Conservation (phyloP, 2,113 vertebrate genomes). For the Eudorcas thomsonii region DNA sequence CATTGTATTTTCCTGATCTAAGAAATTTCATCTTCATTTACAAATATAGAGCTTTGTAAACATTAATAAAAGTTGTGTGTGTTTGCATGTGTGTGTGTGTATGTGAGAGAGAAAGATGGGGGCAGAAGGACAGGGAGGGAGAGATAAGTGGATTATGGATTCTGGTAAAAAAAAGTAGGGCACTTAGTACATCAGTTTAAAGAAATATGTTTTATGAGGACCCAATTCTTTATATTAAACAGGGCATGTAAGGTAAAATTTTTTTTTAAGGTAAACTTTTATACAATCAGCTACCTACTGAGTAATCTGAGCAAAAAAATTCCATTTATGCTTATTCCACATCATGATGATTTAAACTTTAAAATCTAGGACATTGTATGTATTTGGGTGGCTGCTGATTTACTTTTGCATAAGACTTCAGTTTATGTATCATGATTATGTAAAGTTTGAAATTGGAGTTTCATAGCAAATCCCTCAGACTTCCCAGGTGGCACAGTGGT, state of each 20-base stretch:
- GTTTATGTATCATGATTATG: background rate
- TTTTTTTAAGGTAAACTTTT: background rate
- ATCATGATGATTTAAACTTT: background rate
- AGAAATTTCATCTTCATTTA: conserved; percentile 15
- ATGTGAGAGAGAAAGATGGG: background rate
- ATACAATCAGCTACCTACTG: background rate
- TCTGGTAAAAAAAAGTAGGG: background rate
- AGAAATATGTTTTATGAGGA: background rate
- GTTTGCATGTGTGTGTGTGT: background rate
- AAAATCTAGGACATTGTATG: background rate
- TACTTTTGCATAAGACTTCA: background rate
- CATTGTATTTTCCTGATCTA: background rate
- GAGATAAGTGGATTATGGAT: background rate
- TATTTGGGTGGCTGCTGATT: background rate
- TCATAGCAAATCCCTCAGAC: background rate
- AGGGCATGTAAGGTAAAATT: background rate
- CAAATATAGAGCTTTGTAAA: conserved; percentile 18
- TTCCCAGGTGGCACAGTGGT: background rate
- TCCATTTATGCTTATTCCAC: background rate
- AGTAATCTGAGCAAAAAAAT: background rate
- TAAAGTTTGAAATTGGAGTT: background rate
- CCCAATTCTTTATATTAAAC: background rate
- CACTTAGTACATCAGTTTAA: background rate
- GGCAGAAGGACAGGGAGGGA: background rate
- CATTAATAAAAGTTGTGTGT: background rate